phyloP scores from a whole-genome alignment of 2,113 vertebrate species.

The Triplophysa dalaica region DNA sequence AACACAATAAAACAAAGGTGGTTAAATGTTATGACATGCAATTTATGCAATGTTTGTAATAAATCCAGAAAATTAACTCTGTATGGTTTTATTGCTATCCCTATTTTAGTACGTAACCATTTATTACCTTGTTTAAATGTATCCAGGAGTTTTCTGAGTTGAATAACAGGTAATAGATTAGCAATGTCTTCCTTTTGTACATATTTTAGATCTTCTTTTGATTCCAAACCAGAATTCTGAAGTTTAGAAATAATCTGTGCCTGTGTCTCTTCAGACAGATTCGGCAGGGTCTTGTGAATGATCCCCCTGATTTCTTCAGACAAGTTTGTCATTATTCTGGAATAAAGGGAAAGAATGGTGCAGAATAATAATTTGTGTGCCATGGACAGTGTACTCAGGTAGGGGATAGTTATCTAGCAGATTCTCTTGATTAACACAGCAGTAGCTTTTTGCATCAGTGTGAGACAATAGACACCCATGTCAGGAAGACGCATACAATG shows the following conservation, averaged over 20 bases:
- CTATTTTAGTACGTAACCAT: too few species aligned
- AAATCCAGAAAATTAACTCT: too few species aligned
- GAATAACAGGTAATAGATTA: too few species aligned
- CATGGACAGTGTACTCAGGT: slow-evolving; percentile 31
- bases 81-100: too few species aligned
- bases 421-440: slow-evolving; percentile 37
- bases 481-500: slow-evolving; percentile 17
- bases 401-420: slow-evolving; percentile 41
- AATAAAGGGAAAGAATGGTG: slow-evolving; percentile 38
- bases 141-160: too few species aligned
- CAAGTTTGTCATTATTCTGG: slow-evolving; percentile 17
- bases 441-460: slow-evolving; percentile 20
- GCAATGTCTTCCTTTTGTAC: too few species aligned
- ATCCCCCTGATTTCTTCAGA: slow-evolving; percentile 40
- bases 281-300: slow-evolving; percentile 37
- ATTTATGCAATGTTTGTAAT: too few species aligned
- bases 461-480: slow-evolving; percentile 24
- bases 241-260: slow-evolving; percentile 1
- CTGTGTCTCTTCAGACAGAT: slow-evolving; percentile 32
- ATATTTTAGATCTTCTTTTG: not conserved
- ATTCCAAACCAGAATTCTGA: not conserved
- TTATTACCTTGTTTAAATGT: too few species aligned
- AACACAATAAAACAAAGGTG: too few species aligned
- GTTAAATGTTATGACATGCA: too few species aligned
- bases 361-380: slow-evolving; percentile 45